Percentiles rank a stretch among this genome's conserved stretches.
These are phyloP conservation scores for Macropodus opercularis DNA, from an alignment of 2,797 vertebrate genomes.

Conservation along the genomic window DNA sequence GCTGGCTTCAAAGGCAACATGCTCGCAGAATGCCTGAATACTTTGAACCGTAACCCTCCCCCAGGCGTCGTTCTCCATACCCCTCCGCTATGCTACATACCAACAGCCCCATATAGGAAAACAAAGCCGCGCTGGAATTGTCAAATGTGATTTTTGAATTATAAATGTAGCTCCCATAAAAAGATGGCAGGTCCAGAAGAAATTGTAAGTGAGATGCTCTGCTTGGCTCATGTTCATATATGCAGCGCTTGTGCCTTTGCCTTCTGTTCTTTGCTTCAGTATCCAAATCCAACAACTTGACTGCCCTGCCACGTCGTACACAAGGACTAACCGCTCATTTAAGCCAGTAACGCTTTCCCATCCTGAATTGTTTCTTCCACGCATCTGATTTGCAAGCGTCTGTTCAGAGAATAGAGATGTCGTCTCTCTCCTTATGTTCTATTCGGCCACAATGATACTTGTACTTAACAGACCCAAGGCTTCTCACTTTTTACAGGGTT, in stretches of 20 bases:
- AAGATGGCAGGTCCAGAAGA: conserved; percentile 45
- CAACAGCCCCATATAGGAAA: conserved; percentile 52
- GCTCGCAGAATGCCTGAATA: conserved; percentile 57
- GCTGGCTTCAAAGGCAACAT: conserved; percentile 60
- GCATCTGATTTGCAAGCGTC: conserved; percentile 20
- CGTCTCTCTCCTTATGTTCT: conserved; percentile 22
- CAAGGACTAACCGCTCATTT: conserved; percentile 16
- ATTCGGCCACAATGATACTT: conserved; percentile 26
- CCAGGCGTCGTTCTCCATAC: conserved; percentile 34
- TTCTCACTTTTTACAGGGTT: conserved; percentile 29
- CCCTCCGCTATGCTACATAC: conserved; percentile 47
- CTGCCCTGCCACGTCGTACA: conserved; percentile 2
- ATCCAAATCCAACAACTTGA: conserved; percentile 6
- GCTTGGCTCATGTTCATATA: conserved; percentile 56
- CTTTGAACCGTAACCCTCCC: conserved; percentile 57
- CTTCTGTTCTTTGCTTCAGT: conserved; percentile 62
- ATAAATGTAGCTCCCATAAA: conserved; percentile 43
- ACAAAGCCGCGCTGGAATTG: conserved; percentile 40
- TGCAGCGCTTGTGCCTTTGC: conserved; percentile 56
- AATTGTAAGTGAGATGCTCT: conserved; percentile 40
- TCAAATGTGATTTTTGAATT: conserved; percentile 29
- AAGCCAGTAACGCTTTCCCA: conserved; percentile 5
- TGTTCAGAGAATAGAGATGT: conserved; percentile 39
- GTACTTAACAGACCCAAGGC: conserved; percentile 35
- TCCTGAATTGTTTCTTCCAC: conserved; percentile 13